A percentile compares a stretch with the other conserved stretches of the same genome.
phyloP scores from a whole-genome alignment of 2,797 vertebrate species.

The Acipenser ruthenus region DNA sequence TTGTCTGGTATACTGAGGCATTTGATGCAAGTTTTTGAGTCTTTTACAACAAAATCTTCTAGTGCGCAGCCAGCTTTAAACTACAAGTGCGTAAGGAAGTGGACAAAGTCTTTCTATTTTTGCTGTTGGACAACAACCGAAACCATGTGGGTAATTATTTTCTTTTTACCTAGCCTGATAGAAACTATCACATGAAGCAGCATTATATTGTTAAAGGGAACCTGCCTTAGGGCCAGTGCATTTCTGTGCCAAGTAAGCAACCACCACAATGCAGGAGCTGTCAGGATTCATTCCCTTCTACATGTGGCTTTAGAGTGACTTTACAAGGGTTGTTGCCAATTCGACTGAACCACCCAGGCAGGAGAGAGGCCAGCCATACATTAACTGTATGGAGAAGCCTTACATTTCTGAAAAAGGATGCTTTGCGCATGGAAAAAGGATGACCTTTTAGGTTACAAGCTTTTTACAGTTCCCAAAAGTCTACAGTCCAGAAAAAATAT shows the following conservation, averaged over 20 bases:
- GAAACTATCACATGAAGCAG: conserved; percentile 8
- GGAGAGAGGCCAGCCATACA: not conserved
- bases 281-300: conserved; percentile 27
- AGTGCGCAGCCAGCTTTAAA: conserved; percentile 20
- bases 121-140: conserved; percentile 19
- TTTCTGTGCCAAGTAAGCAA: conserved; percentile 21
- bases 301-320: conserved; percentile 14
- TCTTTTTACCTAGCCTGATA: conserved; percentile 22
- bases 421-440: not conserved
- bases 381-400: too few species aligned
- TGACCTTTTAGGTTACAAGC: not conserved
- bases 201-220: conserved; percentile 18
- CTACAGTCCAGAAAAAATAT: not conserved
- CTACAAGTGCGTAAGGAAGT: conserved; percentile 21
- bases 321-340: conserved; percentile 10
- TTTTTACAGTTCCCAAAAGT: conserved; percentile 7
- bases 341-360: not conserved
- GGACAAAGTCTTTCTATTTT: conserved; percentile 10
- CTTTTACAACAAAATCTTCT: not conserved
- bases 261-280: conserved; percentile 17
- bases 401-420: not conserved
- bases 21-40: too few species aligned
- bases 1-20: too few species aligned
- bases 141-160: conserved; percentile 26
- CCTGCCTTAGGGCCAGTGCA: conserved; percentile 25